Conservation (phyloP, 2,797 vertebrate species). For the Crax fasciolata region DNA sequence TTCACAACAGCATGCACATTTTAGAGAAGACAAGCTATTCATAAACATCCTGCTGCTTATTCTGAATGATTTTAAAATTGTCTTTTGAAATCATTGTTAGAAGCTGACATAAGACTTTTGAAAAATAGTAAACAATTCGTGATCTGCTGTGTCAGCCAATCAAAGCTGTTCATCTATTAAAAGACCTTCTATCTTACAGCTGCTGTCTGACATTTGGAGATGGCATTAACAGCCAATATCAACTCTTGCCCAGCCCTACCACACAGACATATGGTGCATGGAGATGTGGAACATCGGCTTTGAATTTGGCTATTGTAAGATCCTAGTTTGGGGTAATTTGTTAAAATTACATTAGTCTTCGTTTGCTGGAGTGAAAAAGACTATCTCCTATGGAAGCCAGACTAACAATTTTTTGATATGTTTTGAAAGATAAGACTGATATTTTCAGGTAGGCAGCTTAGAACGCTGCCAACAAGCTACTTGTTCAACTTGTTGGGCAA, state of each 20-base stretch:
- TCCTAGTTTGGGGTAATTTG: neutral
- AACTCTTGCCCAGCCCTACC: neutral
- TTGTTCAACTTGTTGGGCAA: neutral
- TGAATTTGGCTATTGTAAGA: neutral
- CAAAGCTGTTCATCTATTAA: neutral
- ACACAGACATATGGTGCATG: neutral
- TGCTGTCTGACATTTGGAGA: neutral
- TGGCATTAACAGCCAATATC: rapidly evolving
- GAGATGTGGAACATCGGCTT: neutral
- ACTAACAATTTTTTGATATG: neutral
- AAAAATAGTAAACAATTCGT: neutral
- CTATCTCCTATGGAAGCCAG: neutral
- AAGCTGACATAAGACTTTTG: neutral
- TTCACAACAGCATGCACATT: neutral
- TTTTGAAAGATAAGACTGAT: neutral
- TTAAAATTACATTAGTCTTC: neutral
- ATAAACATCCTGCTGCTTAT: neutral
- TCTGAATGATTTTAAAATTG: neutral
- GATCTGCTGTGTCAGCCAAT: neutral
- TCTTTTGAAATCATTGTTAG: neutral
- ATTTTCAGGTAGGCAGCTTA: neutral
- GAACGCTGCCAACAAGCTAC: neutral
- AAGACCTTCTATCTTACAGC: neutral
- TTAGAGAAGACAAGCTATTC: neutral
- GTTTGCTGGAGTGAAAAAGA: neutral